A percentile compares a stretch with the other conserved stretches of the same genome.
phyloP scores from a whole-genome alignment of 2,113 vertebrate genomes.

The Muntiacus reevesi region DNA sequence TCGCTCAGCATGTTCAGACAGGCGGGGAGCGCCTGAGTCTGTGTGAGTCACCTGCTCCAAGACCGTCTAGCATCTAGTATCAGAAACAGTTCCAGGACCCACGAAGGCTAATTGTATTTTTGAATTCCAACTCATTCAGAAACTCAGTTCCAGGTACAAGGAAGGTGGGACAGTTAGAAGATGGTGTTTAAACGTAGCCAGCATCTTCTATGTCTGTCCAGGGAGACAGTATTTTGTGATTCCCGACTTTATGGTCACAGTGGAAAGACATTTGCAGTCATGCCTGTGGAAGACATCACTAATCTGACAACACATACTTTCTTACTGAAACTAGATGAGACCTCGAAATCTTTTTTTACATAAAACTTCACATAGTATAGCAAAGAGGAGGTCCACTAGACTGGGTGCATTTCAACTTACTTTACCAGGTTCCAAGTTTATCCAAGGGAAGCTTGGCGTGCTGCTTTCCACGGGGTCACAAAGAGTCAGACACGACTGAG shows the following conservation, averaged over 20 bases:
- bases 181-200: background rate
- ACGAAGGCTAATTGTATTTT: background rate
- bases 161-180: background rate
- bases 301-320: background rate
- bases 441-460: background rate
- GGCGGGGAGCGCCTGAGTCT: background rate
- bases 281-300: background rate
- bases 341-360: background rate
- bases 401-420: background rate
- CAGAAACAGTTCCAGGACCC: background rate
- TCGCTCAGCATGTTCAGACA: background rate
- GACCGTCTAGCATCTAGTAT: background rate
- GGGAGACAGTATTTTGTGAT: background rate
- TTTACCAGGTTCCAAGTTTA: background rate
- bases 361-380: background rate
- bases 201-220: background rate
- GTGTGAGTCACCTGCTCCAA: background rate
- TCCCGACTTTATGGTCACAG: background rate
- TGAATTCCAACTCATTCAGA: background rate
- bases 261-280: background rate
- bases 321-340: background rate
- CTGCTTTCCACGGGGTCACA: accelerated
- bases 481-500: background rate
- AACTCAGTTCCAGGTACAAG: background rate
- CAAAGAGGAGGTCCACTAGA: background rate